Conservation (phyloP, 1,140 invertebrate genomes). For the Cydia pomonella region DNA sequence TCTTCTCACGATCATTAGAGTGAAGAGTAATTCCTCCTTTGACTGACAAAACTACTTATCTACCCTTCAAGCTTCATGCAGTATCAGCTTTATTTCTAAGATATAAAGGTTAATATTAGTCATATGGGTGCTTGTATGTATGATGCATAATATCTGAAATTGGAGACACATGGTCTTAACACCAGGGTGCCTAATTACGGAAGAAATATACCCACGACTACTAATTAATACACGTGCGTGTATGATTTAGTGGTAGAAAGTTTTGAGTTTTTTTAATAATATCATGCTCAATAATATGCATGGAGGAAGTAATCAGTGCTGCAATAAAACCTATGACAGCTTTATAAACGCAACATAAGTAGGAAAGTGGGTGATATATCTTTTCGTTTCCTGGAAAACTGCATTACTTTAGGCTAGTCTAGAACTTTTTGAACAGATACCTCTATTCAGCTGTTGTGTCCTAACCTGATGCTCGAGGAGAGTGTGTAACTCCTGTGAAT, state of each 20-base stretch:
- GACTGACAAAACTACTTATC: not conserved
- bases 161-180: constrained; percentile 60
- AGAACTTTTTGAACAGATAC: too few relatives aligned
- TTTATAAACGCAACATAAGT: not conserved
- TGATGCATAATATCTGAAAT: constrained; percentile 61
- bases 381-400: too few relatives aligned
- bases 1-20: constrained; percentile 63
- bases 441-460: too few relatives aligned
- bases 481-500: too few relatives aligned
- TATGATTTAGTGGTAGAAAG: constrained; percentile 56
- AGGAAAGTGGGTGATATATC: too few relatives aligned
- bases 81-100: not conserved
- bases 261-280: constrained; percentile 1
- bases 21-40: constrained; percentile 53
- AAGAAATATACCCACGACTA: constrained; percentile 67
- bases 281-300: constrained; percentile 7
- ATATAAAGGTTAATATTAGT: not conserved
- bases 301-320: not conserved
- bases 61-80: not conserved
- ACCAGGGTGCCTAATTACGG: constrained; percentile 58
- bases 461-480: too few relatives aligned
- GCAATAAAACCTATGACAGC: not conserved
- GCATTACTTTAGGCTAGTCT: too few relatives aligned
- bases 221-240: constrained; percentile 62
- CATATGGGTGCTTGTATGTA: not conserved